Conservation (phyloP, 2,888 invertebrate species). For the Pardosa pseudoannulata region DNA sequence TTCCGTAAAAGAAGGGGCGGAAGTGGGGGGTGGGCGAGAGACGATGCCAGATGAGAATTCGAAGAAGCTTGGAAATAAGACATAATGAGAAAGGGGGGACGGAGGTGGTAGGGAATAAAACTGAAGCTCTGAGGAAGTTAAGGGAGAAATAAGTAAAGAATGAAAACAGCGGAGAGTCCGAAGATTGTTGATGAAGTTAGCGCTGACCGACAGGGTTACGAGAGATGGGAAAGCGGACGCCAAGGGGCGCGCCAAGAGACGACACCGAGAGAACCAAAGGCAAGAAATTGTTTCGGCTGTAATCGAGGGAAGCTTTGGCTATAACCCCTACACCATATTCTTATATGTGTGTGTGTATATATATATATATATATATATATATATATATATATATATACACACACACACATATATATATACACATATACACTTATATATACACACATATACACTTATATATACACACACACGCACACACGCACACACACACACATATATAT, state of each 20-base stretch:
- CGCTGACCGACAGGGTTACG: slow-evolving; percentile 56
- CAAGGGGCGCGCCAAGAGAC: slow-evolving; percentile 25
- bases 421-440: no score
- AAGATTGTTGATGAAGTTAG: slow-evolving; percentile 64
- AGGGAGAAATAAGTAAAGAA: slow-evolving; percentile 37
- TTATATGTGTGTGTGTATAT: no score
- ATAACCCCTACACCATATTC: no score
- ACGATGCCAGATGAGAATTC: slow-evolving; percentile 41
- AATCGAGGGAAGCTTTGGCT: no score
- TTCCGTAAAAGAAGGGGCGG: slow-evolving; percentile 2
- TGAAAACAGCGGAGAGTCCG: slow-evolving; percentile 26
- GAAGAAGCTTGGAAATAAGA: slow-evolving; percentile 60
- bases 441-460: no score
- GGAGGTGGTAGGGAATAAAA: background rate
- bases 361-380: no score
- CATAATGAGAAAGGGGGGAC: slow-evolving; percentile 47
- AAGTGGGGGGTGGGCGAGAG: background rate
- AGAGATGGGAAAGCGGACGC: slow-evolving; percentile 40
- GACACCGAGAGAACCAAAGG: background rate
- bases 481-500: no score
- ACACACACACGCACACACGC: no score
- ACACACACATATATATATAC: no score
- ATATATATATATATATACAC: no score
- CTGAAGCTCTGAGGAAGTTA: background rate
- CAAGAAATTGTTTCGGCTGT: no score